Conservation (phyloP, 2,888 invertebrate species). For the Busseola fusca region DNA sequence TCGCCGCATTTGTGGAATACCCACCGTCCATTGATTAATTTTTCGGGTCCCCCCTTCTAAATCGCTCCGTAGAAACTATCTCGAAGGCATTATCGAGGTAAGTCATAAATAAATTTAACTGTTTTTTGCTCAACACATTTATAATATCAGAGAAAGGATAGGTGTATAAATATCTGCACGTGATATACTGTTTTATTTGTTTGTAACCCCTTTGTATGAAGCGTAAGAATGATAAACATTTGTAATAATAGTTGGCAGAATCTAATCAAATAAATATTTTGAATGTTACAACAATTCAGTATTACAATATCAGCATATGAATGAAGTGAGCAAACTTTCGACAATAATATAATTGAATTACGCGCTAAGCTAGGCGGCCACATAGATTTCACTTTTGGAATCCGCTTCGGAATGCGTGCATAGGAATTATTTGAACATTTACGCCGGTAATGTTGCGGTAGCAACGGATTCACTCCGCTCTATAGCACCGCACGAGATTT, state of each 20-base stretch:
- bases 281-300: slow-evolving; percentile 33
- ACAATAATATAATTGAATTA: slow-evolving; percentile 61
- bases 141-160: slow-evolving; percentile 43
- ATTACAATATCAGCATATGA: slow-evolving; percentile 39
- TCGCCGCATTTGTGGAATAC: slow-evolving; percentile 48
- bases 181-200: slow-evolving; percentile 35
- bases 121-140: slow-evolving; percentile 40
- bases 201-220: slow-evolving; percentile 13
- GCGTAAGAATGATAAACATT: slow-evolving; percentile 20
- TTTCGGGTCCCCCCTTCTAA: slow-evolving; percentile 55
- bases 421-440: slow-evolving; percentile 77
- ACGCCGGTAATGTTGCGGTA: slow-evolving; percentile 71
- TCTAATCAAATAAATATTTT: slow-evolving; percentile 40
- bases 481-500: slow-evolving; percentile 71
- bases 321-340: slow-evolving; percentile 52
- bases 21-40: slow-evolving; percentile 60
- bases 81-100: slow-evolving; percentile 41
- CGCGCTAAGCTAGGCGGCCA: slow-evolving; percentile 52
- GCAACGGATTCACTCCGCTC: slow-evolving; percentile 71
- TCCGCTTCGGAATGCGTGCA: slow-evolving; percentile 70
- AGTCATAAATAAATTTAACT: slow-evolving; percentile 55
- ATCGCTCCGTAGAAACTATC: slow-evolving; percentile 53
- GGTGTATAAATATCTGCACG: slow-evolving; percentile 41
- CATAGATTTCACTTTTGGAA: slow-evolving; percentile 72
- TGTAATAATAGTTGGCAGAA: slow-evolving; percentile 2